These are phyloP conservation scores for Xiphophorus birchmanni DNA, from an alignment of 2,797 vertebrate species.

Conservation along the genomic window DNA sequence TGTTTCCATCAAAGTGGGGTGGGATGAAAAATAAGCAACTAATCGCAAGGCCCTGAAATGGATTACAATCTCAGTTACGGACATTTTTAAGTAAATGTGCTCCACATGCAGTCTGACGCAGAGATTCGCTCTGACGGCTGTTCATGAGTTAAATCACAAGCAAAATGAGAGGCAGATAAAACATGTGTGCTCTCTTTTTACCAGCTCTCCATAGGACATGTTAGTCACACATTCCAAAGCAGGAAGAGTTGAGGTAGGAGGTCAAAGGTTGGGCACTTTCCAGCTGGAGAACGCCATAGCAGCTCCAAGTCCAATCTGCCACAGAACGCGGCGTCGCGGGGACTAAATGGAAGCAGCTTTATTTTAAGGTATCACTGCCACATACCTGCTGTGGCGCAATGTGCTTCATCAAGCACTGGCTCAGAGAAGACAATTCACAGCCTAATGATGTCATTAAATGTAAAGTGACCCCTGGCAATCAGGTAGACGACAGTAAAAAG, in stretches of 20 bases:
- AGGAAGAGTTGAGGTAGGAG: slow-evolving; percentile 68
- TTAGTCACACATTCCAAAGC: slow-evolving; percentile 81
- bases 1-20: slow-evolving; percentile 28
- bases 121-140: slow-evolving; percentile 25
- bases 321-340: slow-evolving; percentile 56
- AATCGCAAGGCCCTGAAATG: slow-evolving; percentile 47
- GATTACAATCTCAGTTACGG: slow-evolving; percentile 38
- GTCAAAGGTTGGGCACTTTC: slow-evolving; percentile 67
- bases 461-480: slow-evolving; percentile 37
- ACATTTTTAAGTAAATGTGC: slow-evolving; percentile 43
- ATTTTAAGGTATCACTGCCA: slow-evolving; percentile 38
- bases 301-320: slow-evolving; percentile 70
- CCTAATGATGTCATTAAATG: slow-evolving; percentile 58
- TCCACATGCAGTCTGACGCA: slow-evolving; percentile 33
- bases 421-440: slow-evolving; percentile 39
- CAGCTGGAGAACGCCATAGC: slow-evolving; percentile 67
- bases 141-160: slow-evolving; percentile 45
- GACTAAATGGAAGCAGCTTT: slow-evolving; percentile 64
- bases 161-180: slow-evolving; percentile 59
- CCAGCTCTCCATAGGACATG: slow-evolving; percentile 50
- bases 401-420: slow-evolving; percentile 60
- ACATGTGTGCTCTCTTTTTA: slow-evolving; percentile 68
- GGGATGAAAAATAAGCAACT: slow-evolving; percentile 31
- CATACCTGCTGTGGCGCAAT: slow-evolving; percentile 59
- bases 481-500: slow-evolving; percentile 31